Conservation (phyloP, 2,888 invertebrate genomes). For the Cistogaster globosa region DNA sequence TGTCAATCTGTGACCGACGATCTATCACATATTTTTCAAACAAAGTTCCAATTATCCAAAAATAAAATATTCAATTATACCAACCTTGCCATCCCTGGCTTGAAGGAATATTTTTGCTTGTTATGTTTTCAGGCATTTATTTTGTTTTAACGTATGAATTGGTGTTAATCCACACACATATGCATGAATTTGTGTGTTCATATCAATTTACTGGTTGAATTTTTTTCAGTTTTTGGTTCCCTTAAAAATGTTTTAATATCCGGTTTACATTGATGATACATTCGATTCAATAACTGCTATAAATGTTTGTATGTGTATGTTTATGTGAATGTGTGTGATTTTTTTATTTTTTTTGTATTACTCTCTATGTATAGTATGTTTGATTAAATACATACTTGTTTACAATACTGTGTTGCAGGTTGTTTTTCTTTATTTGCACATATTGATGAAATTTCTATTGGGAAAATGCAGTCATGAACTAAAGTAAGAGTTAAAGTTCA, state of each 20-base stretch:
- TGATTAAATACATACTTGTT: neutral
- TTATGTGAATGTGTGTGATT: too few species aligned
- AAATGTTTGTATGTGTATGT: conserved; percentile 3
- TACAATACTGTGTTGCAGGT: conserved; percentile 7
- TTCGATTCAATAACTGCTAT: conserved; percentile 27
- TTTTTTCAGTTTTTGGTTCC: conserved; percentile 55
- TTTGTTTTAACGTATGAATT: conserved; percentile 8
- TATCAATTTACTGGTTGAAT: conserved; percentile 56
- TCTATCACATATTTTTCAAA: too few species aligned
- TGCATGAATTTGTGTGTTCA: conserved; percentile 7
- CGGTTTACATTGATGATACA: conserved; percentile 56
- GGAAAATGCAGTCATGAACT: neutral
- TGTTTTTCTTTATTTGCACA: neutral
- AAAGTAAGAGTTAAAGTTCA: conserved; percentile 55
- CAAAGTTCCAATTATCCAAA: too few species aligned
- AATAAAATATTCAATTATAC: too few species aligned
- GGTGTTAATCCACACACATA: neutral
- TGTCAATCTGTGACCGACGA: too few species aligned
- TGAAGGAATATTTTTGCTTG: neutral
- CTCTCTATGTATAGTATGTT: neutral
- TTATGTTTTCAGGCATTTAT: neutral
- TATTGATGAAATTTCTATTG: neutral
- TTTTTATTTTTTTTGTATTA: conserved; percentile 14
- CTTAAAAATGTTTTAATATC: conserved; percentile 67
- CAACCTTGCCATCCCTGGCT: too few species aligned